Base-by-base conservation (phyloP, 2,888 invertebrate species). In the Bruchidius siliquastri region DNA sequence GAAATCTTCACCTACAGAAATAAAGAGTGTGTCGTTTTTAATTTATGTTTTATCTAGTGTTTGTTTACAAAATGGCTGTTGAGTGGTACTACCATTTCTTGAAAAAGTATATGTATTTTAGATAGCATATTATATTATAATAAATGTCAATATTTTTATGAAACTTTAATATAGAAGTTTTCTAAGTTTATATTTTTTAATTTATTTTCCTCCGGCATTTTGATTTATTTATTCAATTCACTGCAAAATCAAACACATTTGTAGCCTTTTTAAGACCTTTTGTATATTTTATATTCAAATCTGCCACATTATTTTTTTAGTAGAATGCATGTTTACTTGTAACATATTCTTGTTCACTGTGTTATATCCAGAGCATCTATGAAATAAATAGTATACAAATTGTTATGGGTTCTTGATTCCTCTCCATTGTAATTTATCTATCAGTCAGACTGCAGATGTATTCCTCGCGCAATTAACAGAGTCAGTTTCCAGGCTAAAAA, bases 261-360 rank as follows among this genome's bases (percentile, higher is more conserved):
- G 6, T 49, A 49, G 49, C 49, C 49, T 49, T 49, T 49, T 13
- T 49, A 49, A 13, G 18, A 49, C 3, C 49, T 49, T 49, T 49
- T 49, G 49, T 49, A 49, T 49, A 49, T 49, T 49, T 49, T 49
- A 49, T 49, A 49, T 49, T 49, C 49, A 49, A 49, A 49, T 49
- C 49, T 49, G 6, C 18, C 13, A 30, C 49, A 13, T 49, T 49
- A 30, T 49, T 49, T 49, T 49, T 49, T 49, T 49, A 49, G 13
- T 49, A 49, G 49, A 13, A 49, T 49, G 49, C 49, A 49, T 49
- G 49, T 49, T 26, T 49, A 49, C 18, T 18, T 49, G 49, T 49
- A 49, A 49, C 8, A 49, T 83, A 82, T 84, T 82, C 82, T 79
- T 83, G 83, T 83, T 83, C 82, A 82, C 81, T 82, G 83, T 83